These are phyloP conservation scores for Syrmaticus mikado DNA, from an alignment of 2,113 vertebrate genomes.

Conservation along the genomic window DNA sequence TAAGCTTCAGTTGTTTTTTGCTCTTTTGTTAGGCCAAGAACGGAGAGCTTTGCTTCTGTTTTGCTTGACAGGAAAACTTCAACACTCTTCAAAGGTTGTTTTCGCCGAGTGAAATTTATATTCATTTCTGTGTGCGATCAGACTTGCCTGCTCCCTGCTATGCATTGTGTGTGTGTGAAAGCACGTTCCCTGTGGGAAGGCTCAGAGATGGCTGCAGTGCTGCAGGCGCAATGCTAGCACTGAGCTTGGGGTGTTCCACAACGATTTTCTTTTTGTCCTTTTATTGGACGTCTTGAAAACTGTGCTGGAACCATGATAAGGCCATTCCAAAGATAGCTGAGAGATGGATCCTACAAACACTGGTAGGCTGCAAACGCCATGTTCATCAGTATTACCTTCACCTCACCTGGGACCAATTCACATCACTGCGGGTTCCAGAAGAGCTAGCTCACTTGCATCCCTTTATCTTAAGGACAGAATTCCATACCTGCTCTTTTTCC, in stretches of 20 bases:
- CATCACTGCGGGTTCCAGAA: neutral
- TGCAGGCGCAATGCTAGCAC: neutral
- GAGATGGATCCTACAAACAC: neutral
- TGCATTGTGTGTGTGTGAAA: neutral
- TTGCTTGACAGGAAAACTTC: neutral
- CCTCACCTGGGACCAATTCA: neutral
- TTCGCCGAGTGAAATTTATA: neutral
- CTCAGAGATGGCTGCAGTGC: neutral
- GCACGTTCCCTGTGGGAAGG: neutral
- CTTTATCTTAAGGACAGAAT: neutral
- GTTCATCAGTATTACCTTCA: neutral
- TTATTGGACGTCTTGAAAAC: neutral
- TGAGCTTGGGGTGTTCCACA: neutral
- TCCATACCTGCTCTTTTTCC: neutral
- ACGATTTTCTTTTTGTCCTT: neutral
- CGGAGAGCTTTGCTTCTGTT: conserved; percentile 3
- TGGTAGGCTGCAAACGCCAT: neutral
- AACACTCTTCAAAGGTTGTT: neutral
- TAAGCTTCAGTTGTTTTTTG: neutral
- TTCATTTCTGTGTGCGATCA: neutral
- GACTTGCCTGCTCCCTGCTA: neutral
- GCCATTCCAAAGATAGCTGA: neutral
- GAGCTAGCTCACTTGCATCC: neutral
- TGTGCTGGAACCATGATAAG: neutral
- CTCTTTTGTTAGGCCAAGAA: conserved; percentile 27